Evolutionary conservation across 2,888 invertebrate genomes (phyloP), one percentile per base, ranked within the genome.

Genomic region (Harpalus rufipes): DNA sequence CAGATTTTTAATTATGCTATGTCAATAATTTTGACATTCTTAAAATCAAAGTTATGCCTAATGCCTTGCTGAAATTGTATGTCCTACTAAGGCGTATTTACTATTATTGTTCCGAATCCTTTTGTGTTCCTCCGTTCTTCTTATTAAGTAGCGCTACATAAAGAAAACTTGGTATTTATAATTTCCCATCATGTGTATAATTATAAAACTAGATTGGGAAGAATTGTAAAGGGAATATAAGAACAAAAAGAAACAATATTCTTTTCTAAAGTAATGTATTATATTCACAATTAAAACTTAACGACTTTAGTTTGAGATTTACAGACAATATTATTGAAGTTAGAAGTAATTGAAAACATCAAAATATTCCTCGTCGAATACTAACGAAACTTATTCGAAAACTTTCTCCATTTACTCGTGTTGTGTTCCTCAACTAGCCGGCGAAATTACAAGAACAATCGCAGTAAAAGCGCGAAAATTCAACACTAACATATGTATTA

Each of bases 401-500:
- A 74, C 51, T 74, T 74, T 51, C 6, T 14, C 10, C 18, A 56
- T 51, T 51, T 51, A 10, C 4, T 74, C 18, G 41, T 41, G 44
- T 18, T 14, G 18, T 16, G 18, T 74, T 21, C 72, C n/a, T n/a
- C 44, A 44, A 44, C 44, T 44, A 44, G 44, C 44, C 39, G 32
- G 72, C 12, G 72, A 21, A 81, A 81, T 81, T 61, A 63, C 61
- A 80, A 39, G 80, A 63, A 63, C 80, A 80, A 80, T 80, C 10
- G 44, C 25, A 58, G 56, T 56, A 83, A 83, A 61, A 76, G 25
- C 39, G 74, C 41, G 76, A 76, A 76, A 72, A 72, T 74, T 83
- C 83, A 74, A 44, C 83, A 83, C 76, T 76, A 83, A 74, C 76
- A 76, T 83, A 83, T 83, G 83, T 83, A 83, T 59, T 74, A 83